Evolutionary conservation across 2,113 vertebrate genomes (phyloP), one percentile per base, ranked within the genome.

Genomic region (Daubentonia madagascariensis): DNA sequence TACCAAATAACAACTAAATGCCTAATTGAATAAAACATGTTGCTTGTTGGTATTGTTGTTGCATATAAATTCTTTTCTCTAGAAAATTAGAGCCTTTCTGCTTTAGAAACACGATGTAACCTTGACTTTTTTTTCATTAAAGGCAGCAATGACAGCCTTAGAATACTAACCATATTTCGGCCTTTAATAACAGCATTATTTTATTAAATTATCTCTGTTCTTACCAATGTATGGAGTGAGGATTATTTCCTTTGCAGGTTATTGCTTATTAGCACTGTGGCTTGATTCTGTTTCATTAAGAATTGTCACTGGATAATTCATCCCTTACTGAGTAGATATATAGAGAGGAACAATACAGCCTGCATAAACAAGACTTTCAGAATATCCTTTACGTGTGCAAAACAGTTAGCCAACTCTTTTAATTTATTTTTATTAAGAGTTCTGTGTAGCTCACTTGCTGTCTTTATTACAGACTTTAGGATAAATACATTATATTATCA

Each of bases 401-500:
- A 59, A 65, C 30, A 72, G 17, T 63, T 50, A 76, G 57, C 57
- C 23, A 30, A 14, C 13, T 75, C 50, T 20, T 65, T 78, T 43
- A 59, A 0, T 75, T 86, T 63, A 54, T 87, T 95, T 96, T 37
- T 32, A 96, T 57, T 54, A 85, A 96, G 13, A 76, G 59, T 48
- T 48, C 25, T 84, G 30, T 61, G 7, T 13, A n/a, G 32, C 72
- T 87, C 48, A 28, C 54, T 89, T 54, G 40, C 45, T 90, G 12
- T 72, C 85, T 97, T 96, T 94, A 88, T 96, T 94, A 68, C 23
- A 95, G 81, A 73, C 10, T n/a, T 88, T 96, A 86, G 18, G 35
- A 76, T 97, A 95, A 95, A 95, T 97, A 92, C 92, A 75, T 94
- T 70, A 92, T 76, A 23, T 70, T 81, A 81, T 94, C 63, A 86